A percentile compares a stretch with the other conserved stretches of the same genome.
Conservation (phyloP, 2,797 vertebrate species). For the Lagodon rhomboides region DNA sequence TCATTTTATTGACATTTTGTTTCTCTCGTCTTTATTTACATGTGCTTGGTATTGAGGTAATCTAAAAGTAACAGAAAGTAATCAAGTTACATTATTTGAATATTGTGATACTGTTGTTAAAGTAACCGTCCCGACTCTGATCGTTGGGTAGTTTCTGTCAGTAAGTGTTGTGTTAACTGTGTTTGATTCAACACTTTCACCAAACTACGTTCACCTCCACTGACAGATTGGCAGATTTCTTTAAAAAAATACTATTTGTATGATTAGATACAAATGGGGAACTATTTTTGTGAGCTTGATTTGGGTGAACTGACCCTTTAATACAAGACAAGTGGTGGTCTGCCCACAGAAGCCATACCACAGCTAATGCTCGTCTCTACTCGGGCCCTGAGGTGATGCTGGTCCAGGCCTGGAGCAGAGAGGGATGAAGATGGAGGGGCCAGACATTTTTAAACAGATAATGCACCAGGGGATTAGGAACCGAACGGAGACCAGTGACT, state of each 20-base stretch:
- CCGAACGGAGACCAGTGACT: conserved; percentile 66
- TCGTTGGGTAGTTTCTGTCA: too few species aligned
- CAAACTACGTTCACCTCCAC: not conserved
- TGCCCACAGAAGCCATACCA: conserved; percentile 7
- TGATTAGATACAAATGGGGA: not conserved
- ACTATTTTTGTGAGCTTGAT: conserved; percentile 21
- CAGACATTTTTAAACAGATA: conserved; percentile 69
- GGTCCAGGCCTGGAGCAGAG: conserved; percentile 31
- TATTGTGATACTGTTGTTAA: too few species aligned
- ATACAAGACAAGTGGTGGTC: conserved; percentile 3
- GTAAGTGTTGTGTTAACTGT: too few species aligned
- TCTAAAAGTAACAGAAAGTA: too few species aligned
- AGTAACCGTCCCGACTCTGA: too few species aligned
- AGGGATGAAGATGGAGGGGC: conserved; percentile 13
- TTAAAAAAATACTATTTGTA: too few species aligned
- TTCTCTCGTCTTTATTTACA: too few species aligned
- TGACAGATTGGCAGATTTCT: not conserved
- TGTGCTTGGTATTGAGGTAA: too few species aligned
- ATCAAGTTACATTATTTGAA: too few species aligned
- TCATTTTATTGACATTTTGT: too few species aligned
- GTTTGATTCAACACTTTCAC: not conserved
- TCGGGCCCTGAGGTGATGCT: conserved; percentile 25
- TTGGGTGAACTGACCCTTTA: conserved; percentile 25
- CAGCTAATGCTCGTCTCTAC: conserved; percentile 30
- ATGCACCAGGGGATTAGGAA: conserved; percentile 80